Base-by-base conservation (phyloP, 2,888 invertebrate genomes). In the Pterostichus niger region DNA sequence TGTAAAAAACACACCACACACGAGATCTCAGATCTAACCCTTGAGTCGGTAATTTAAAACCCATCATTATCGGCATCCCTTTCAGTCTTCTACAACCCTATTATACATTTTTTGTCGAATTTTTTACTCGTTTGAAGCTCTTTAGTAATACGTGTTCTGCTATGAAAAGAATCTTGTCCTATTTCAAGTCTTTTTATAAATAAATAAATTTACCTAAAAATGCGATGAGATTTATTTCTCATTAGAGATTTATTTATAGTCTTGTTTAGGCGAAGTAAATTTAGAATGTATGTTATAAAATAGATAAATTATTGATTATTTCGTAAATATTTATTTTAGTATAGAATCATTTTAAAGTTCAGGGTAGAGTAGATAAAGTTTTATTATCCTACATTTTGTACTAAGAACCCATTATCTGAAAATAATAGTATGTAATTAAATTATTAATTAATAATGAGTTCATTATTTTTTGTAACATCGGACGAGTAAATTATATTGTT, bases 121-220 rank as follows among this genome's bases (percentile, higher is more conserved):
- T n/a, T n/a, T 49, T 49, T 49, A n/a, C n/a, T 49, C n/a, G 11
- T 49, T 49, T 11, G 9, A 49, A 49, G 49, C 11, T 49, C n/a
- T n/a, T n/a, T 49, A 11, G 49, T 10, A 49, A 49, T 49, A 49
- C 9, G 44, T 44, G 44, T 44, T 44, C 49, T 5, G 49, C 49
- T 49, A 49, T 49, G 49, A 49, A 49, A 49, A 49, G 11, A 49
- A 49, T 49, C 49, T 49, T 49, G 49, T 49, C 49, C n/a, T 4
- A 49, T 11, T 49, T 49, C 49, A 49, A 10, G 49, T 49, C 49
- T 49, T 11, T 56, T 56, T 17, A 7, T 56, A 56, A 17, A 15
- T 56, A 15, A 56, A 17, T 56, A 56, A 56, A 15, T 56, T 56
- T 17, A 56, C 56, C 17, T 56, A 13, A 56, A 56, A 56, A 56